These are phyloP conservation scores for Ephialtes manifestator DNA, from an alignment of 2,888 invertebrate species.

Conservation along the genomic window DNA sequence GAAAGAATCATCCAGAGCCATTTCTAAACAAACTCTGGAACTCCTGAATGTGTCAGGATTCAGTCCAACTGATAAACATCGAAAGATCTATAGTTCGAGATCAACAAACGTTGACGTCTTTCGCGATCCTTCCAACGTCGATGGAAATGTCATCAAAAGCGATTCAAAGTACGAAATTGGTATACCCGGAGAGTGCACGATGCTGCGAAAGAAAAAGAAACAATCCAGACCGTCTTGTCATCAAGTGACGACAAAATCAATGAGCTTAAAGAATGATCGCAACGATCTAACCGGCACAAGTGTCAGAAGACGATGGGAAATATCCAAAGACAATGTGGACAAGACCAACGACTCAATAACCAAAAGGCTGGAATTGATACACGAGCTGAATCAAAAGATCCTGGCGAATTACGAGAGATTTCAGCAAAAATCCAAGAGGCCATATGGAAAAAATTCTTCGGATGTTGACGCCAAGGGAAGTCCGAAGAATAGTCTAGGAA, in stretches of 20 bases:
- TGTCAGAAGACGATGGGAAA: conserved; percentile 75
- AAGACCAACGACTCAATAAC: conserved; percentile 82
- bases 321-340: conserved; percentile 77
- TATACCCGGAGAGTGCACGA: conserved; percentile 73
- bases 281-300: conserved; percentile 71
- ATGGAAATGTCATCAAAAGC: conserved; percentile 77
- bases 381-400: conserved; percentile 84
- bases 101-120: conserved; percentile 51
- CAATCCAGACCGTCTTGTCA: conserved; percentile 38
- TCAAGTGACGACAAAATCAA: conserved; percentile 44
- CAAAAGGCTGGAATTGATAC: conserved; percentile 82
- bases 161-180: conserved; percentile 81
- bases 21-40: conserved; percentile 70
- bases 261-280: conserved; percentile 47
- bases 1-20: conserved; percentile 35
- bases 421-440: conserved; percentile 79
- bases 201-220: conserved; percentile 71
- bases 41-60: conserved; percentile 81
- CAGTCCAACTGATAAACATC: conserved; percentile 59
- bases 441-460: conserved; percentile 41
- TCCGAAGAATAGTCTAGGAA: conserved; percentile 41
- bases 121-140: conserved; percentile 45
- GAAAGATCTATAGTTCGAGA: conserved; percentile 41
- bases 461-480: conserved; percentile 2
- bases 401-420: conserved; percentile 82